phyloP scores from a whole-genome alignment of 2,113 vertebrate species.

The Panurus biarmicus region DNA sequence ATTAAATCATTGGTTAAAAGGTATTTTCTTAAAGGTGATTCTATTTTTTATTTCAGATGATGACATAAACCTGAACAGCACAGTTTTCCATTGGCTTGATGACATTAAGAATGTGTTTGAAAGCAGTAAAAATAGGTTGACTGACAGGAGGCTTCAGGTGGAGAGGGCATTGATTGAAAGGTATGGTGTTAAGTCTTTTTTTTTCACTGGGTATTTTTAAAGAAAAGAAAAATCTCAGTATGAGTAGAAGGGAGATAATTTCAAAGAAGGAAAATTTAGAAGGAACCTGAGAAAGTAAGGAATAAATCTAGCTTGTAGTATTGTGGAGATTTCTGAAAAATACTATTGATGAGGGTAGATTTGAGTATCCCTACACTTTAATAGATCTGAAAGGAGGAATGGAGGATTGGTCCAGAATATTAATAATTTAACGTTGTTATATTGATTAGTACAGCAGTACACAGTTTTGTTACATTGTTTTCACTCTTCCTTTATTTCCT shows the following conservation, averaged over 20 bases:
- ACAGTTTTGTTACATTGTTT: not conserved
- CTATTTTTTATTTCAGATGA: constrained; percentile 62
- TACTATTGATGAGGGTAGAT: not conserved
- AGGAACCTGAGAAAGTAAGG: not conserved
- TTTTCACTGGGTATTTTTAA: not conserved
- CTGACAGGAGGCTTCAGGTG: constrained; percentile 50
- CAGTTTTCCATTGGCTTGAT: constrained; percentile 80
- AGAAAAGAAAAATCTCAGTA: not conserved
- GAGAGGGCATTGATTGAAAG: constrained; percentile 73
- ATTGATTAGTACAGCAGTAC: not conserved
- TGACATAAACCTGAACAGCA: constrained; percentile 81
- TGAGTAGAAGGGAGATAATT: not conserved
- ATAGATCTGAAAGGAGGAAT: not conserved
- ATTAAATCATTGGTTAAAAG: not conserved
- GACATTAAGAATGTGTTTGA: constrained; percentile 77
- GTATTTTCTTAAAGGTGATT: not conserved
- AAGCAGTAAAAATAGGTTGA: constrained; percentile 53
- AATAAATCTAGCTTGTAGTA: not conserved
- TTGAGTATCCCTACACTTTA: not conserved
- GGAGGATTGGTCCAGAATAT: not conserved
- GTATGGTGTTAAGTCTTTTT: constrained; percentile 42
- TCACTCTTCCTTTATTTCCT: not conserved
- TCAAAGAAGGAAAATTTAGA: not conserved
- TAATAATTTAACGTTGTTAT: not conserved
- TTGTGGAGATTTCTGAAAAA: not conserved